Evolutionary conservation across 2,797 vertebrate genomes (phyloP), one percentile per base, ranked within the genome.

Genomic region (Eremophila alpestris): DNA sequence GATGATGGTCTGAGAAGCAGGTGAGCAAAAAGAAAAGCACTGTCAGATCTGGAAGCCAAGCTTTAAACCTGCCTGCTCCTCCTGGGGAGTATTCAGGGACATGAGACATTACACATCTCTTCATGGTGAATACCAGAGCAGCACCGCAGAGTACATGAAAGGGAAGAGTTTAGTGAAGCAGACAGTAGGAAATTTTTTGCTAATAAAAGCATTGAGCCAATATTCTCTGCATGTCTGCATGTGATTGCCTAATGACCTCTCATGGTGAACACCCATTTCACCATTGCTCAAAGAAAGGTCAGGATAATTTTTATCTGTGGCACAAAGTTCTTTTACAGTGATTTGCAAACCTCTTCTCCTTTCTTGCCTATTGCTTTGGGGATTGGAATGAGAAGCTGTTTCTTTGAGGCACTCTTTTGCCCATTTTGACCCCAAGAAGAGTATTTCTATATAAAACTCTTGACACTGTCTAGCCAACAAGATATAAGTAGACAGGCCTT

Each of bases 131-230:
- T 89, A 75, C 30, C 79, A 81, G 93, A 91, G 82, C 54, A 87
- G 64, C 58, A 22, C 36, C 0, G 0, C 43, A 38, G 27, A 43
- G n/a, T 16, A 78, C 68, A 56, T 56, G 82, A 83, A 89, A 93
- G 41, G 15, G 29, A 64, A 51, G 48, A 27, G 54, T 74, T 87
- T 81, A 89, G 69, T 92, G 89, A 92, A 91, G 91, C 69, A 62
- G 58, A 46, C 78, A 85, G 65, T 24, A 71, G 46, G 69, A 64
- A 46, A 46, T 46, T 94, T 91, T 83, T 87, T 89, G 54, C 71
- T 92, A 91, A 94, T 91, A 70, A 87, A 94, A 91, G 60, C 68
- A 71, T 4, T 68, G 58, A 91, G 64, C 41, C 49, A 77, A 54
- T 87, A 87, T 80, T 67, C 52, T 60, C 87, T 77, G 34, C 56